These are phyloP conservation scores for Progne subis DNA, from an alignment of 2,113 vertebrate species.

Conservation along the genomic window DNA sequence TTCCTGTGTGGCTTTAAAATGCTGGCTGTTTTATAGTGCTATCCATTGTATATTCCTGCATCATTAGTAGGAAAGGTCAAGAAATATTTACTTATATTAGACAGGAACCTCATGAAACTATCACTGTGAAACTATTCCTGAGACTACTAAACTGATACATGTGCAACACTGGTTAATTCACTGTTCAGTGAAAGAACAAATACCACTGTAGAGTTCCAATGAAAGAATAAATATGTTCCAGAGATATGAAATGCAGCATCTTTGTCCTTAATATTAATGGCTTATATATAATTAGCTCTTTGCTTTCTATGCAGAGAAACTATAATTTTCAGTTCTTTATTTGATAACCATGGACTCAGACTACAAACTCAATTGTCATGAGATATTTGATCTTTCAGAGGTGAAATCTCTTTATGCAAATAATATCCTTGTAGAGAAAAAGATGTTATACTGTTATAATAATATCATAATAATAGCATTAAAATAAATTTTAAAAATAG, in stretches of 20 bases:
- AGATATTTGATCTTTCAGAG: not conserved
- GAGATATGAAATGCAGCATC: not conserved
- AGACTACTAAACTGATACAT: conserved; percentile 1
- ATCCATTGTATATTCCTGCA: not conserved
- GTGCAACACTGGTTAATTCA: not conserved
- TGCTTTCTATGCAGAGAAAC: not conserved
- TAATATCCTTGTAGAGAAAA: not conserved
- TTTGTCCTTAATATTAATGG: not conserved
- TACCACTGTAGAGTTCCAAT: not conserved
- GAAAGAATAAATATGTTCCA: not conserved
- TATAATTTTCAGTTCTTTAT: not conserved
- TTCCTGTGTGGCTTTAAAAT: not conserved
- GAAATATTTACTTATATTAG: conserved; percentile 32
- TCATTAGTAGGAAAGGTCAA: conserved; percentile 41
- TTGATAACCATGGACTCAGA: not conserved
- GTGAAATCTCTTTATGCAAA: not conserved
- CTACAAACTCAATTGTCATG: not conserved
- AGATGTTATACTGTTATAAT: not conserved
- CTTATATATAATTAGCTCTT: not conserved
- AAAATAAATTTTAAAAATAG: not conserved
- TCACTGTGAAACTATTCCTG: not conserved
- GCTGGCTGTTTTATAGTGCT: not conserved
- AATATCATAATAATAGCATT: not conserved
- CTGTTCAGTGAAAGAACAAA: not conserved
- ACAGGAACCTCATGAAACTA: conserved; percentile 29